Evolutionary conservation across 2,797 vertebrate genomes (phyloP).

Genomic region (Gambusia yucatana): DNA sequence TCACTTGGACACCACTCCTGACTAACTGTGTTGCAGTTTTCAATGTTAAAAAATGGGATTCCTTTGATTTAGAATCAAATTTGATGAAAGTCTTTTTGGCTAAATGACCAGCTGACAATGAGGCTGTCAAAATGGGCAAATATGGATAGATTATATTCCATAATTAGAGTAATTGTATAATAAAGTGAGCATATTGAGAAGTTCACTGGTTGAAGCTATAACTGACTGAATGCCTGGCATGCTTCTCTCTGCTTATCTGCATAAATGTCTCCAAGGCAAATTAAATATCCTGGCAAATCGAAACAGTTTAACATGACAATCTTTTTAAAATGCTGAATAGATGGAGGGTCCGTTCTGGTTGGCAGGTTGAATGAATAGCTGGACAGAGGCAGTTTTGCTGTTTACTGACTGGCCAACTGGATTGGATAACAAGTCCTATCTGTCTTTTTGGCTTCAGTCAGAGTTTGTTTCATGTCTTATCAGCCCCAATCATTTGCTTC

Average conservation of each 20-base stretch:
- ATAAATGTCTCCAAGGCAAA: conserved; percentile 33
- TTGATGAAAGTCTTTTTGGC: conserved; percentile 13
- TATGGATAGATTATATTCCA: conserved; percentile 48
- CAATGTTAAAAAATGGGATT: neutral
- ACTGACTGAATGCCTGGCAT: conserved; percentile 46
- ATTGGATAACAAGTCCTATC: conserved; percentile 50
- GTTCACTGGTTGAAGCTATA: conserved; percentile 45
- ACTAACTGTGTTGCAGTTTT: neutral
- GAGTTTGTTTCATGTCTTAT: conserved; percentile 73
- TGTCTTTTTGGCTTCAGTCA: conserved; percentile 54
- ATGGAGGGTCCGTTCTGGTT: conserved; percentile 20
- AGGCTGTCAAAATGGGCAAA: conserved; percentile 48
- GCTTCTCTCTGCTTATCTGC: conserved; percentile 24
- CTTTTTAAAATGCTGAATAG: conserved; percentile 42
- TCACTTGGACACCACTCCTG: neutral
- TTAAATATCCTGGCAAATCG: conserved; percentile 37
- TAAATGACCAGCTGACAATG: conserved; percentile 41
- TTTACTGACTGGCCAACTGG: conserved; percentile 43
- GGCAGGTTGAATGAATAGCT: conserved; percentile 34
- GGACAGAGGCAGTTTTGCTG: conserved; percentile 44
- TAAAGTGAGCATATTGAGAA: conserved; percentile 47
- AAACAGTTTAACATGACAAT: conserved; percentile 33
- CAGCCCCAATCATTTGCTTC: conserved; percentile 71
- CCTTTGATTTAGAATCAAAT: neutral
- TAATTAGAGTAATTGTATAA: conserved; percentile 62